Evolutionary conservation across 1,140 invertebrate species (phyloP), one percentile per base, ranked within the genome.

Genomic region (Cylas formicarius): DNA sequence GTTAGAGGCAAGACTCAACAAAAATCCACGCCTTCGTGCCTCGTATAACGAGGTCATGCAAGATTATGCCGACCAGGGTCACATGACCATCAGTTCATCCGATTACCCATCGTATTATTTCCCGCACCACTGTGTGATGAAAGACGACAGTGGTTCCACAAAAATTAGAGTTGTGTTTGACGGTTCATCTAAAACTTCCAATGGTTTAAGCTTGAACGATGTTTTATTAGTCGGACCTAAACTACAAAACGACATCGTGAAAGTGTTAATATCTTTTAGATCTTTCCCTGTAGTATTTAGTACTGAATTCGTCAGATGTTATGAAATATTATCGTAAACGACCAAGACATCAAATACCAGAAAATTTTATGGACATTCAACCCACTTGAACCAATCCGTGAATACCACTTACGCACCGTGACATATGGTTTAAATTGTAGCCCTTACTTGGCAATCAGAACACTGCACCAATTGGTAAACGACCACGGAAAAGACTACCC

Each of bases 281-380:
- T 27, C 14, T 3, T 48, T 57, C 35, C 6, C 9, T 21, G 40
- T 55, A 19, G 50, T 48, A 3, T 13, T 59, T 2, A 48, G 31
- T 14, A 60, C 57, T 1, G 69, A 72, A 29, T 62, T 72, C 2
- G 38, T 41, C 6, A 67, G 41, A 72, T 72, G 67, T 74, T 68
- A 43, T 32, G 68, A 9, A 63, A 68, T 41, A 55, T 72, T 8
- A 17, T 60, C 0, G 53, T 68, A 5, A 33, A 42, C 13, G 7
- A 32, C 18, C 46, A 60, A 31, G 56, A 67, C 21, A 19, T 37
- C 11, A 39, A 54, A 26, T 59, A 56, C 43, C 67, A 69, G 32
- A 41, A 49, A 33, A 65, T 70, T 11, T 21, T 68, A 0, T 69
- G 67, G 65, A 37, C 56, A 26, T 20, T 46, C 16, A 33, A 47